Percentiles rank a stretch among this genome's conserved stretches.
phyloP scores from a whole-genome alignment of 1,140 invertebrate genomes.

The Drosophila micromelanica region DNA sequence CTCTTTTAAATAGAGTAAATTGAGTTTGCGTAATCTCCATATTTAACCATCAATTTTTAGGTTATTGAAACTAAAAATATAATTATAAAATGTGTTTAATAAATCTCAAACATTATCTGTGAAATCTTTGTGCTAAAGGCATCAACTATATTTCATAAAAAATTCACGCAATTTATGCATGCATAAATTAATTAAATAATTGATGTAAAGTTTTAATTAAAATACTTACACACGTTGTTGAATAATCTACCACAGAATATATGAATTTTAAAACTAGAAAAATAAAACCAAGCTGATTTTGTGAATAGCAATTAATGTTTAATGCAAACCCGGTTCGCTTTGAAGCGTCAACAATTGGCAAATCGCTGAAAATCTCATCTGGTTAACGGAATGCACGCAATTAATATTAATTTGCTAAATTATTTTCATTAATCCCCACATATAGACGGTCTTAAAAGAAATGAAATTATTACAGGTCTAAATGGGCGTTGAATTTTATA shows the following conservation, averaged over 20 bases:
- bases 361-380: conserved; percentile 7
- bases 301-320: conserved; percentile 36
- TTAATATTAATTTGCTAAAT: conserved; percentile 73
- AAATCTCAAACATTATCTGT: no score
- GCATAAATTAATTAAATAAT: conserved; percentile 14
- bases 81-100: no score
- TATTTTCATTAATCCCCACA: conserved; percentile 63
- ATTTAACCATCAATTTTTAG: no score
- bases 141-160: no score
- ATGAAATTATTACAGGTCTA: conserved; percentile 56
- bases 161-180: background rate
- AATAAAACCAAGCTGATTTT: conserved; percentile 24
- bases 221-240: background rate
- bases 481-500: conserved; percentile 43
- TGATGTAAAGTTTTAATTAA: conserved; percentile 27
- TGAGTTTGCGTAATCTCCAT: no score
- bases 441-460: conserved; percentile 53
- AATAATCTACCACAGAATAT: background rate
- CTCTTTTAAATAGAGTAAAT: no score
- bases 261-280: background rate
- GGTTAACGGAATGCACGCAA: conserved; percentile 40
- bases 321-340: conserved; percentile 19
- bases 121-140: no score
- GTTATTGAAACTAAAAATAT: no score
- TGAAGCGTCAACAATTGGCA: background rate